Conservation (phyloP, 35 echinoderm and acorn worm species). For the Eucidaris tribuloides region DNA sequence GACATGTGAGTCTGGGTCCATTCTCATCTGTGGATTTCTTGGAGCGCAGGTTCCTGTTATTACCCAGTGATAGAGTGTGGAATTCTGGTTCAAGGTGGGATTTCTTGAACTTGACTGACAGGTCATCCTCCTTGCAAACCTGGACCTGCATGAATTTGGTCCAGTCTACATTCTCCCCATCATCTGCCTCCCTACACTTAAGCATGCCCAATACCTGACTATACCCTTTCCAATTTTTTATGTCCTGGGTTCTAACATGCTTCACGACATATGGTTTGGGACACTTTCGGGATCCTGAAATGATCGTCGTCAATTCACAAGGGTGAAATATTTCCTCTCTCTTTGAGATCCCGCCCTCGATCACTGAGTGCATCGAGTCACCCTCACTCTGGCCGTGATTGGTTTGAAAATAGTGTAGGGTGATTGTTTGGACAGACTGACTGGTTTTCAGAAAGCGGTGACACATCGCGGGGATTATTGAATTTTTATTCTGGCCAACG, state of each 20-base stretch:
- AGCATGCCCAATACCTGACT: neutral
- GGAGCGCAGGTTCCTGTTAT: neutral
- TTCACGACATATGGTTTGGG: neutral
- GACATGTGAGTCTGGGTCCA: neutral
- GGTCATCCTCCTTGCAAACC: neutral
- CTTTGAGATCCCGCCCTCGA: neutral
- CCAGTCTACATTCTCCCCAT: too few species aligned
- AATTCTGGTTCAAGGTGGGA: too few species aligned
- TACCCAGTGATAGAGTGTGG: neutral
- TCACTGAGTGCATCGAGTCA: slow-evolving; percentile 14
- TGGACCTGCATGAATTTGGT: neutral
- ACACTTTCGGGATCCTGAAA: too few species aligned
- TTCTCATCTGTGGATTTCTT: neutral
- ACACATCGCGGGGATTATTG: slow-evolving; percentile 40
- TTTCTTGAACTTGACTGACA: neutral
- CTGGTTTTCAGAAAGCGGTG: too few species aligned
- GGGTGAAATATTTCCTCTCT: slow-evolving; percentile 15
- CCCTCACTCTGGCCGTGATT: slow-evolving; percentile 42
- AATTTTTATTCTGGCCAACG: slow-evolving; percentile 52
- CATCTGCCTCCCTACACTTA: neutral
- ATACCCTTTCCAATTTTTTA: neutral
- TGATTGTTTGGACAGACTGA: too few species aligned
- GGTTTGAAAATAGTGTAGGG: slow-evolving; percentile 19
- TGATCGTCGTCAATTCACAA: neutral
- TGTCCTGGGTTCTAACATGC: neutral